Percentiles rank a stretch among this genome's conserved stretches.
Conservation (phyloP, 2,113 vertebrate genomes). For the Rhagologus leucostigma region DNA sequence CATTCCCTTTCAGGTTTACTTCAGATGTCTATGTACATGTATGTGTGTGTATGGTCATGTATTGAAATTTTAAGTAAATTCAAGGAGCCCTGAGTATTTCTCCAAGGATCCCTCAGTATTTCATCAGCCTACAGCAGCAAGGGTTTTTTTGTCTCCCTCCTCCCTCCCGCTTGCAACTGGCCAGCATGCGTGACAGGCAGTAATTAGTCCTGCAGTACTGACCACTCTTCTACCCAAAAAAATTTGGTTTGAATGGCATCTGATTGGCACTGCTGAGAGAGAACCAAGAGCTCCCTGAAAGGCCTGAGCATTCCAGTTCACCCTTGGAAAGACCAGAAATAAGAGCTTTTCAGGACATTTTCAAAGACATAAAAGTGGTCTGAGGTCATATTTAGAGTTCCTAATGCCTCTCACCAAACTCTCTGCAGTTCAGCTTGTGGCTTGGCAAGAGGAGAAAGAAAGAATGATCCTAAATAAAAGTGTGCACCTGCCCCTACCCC, state of each 20-base stretch:
- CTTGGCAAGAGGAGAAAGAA: not conserved
- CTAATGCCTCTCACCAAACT: not conserved
- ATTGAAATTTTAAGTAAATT: not conserved
- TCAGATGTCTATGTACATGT: not conserved
- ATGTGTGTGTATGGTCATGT: not conserved
- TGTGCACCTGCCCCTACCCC: rapidly evolving
- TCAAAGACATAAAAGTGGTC: not conserved
- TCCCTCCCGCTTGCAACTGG: not conserved
- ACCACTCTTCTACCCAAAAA: not conserved
- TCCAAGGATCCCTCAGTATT: not conserved
- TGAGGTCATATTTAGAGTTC: not conserved
- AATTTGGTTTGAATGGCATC: not conserved
- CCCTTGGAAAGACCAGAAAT: not conserved
- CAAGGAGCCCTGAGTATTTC: not conserved
- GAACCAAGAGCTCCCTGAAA: not conserved
- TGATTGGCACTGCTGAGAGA: slow-evolving; percentile 14
- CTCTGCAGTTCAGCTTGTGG: not conserved
- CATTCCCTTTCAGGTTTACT: not conserved
- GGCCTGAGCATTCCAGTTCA: not conserved
- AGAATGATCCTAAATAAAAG: not conserved
- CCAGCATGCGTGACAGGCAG: not conserved
- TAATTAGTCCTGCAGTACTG: not conserved
- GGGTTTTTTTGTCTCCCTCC: not conserved
- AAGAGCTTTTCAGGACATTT: not conserved
- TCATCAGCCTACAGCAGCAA: not conserved